Base-by-base conservation (phyloP, 2,797 vertebrate genomes). In the Gallirallus australis region DNA sequence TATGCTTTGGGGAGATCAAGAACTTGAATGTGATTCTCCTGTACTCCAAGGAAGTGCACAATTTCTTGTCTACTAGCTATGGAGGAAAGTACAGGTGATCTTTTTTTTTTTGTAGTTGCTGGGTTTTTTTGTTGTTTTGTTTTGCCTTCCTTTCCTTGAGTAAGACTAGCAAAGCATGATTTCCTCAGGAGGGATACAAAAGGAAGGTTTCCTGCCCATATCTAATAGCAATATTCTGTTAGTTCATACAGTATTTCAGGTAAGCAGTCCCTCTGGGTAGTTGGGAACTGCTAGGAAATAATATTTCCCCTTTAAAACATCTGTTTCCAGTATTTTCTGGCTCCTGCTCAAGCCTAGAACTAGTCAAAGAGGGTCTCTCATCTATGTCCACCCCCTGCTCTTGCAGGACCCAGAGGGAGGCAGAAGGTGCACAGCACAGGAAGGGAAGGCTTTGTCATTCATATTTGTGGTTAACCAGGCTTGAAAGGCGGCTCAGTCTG, bases 281-380 rank as follows among this genome's bases (percentile, higher is more conserved):
- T 30, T 64, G 25, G 39, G 78, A 90, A 60, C 17, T 82, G 90
- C 31, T 56, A 68, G 39, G 59, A 16, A 79, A 47, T 66, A 73
- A 31, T 8, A 45, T 3, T 84, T 61, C 16, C 40, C 11, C 6
- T 23, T 39, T 23, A 18, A 66, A 83, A 42, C 87, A 90, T 93
- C 71, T 94, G 90, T 47, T 95, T 83, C 69, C 39, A 81, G 33
- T 83, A 45, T 60, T 78, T 86, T 94, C 59, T 94, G 76, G 57
- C 87, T 95, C 5, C 27, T 81, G 28, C n/a, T 93, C 84, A 86
- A 85, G 47, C 33, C 37, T 18, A 88, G 76, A 90, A 71, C 42
- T 63, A 82, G 53, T 47, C 40, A 56, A 81, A 84, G 75, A 59
- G 37, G 31, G 18, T 23, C 6, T 20, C 17, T 83, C 12, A 14